Percentiles rank a stretch among this genome's conserved stretches.
Conservation (phyloP, 2,113 vertebrate genomes). For the Rhagologus leucostigma region DNA sequence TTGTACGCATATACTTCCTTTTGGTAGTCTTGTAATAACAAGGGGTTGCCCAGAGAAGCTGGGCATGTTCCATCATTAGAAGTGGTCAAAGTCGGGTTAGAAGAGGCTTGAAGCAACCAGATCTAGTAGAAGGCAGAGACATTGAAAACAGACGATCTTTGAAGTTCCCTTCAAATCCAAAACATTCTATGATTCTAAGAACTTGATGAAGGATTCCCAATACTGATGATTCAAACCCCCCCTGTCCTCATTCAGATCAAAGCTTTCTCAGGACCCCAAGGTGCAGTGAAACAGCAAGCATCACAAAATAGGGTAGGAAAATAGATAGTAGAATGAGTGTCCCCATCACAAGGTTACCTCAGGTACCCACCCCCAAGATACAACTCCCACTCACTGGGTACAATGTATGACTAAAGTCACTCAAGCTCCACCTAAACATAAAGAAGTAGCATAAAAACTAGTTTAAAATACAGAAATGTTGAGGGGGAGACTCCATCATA, state of each 20-base stretch:
- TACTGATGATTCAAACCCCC: background rate
- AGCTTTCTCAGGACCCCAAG: background rate
- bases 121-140: background rate
- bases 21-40: background rate
- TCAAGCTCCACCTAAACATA: background rate
- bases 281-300: background rate
- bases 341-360: background rate
- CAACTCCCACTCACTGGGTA: too few species aligned
- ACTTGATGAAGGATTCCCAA: background rate
- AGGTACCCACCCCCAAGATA: background rate
- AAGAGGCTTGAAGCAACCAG: background rate
- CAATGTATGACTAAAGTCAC: fast-evolving
- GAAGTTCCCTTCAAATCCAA: background rate
- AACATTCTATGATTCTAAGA: background rate
- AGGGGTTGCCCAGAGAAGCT: background rate
- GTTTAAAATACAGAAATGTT: background rate
- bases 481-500: background rate
- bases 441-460: background rate
- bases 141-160: background rate
- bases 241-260: background rate
- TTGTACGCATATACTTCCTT: background rate
- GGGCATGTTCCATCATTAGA: background rate
- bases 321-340: background rate
- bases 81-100: background rate
- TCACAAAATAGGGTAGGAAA: background rate